Percentiles rank a stretch among this genome's conserved stretches.
phyloP scores from a whole-genome alignment of 2,888 invertebrate genomes.

The Diadromus collaris region DNA sequence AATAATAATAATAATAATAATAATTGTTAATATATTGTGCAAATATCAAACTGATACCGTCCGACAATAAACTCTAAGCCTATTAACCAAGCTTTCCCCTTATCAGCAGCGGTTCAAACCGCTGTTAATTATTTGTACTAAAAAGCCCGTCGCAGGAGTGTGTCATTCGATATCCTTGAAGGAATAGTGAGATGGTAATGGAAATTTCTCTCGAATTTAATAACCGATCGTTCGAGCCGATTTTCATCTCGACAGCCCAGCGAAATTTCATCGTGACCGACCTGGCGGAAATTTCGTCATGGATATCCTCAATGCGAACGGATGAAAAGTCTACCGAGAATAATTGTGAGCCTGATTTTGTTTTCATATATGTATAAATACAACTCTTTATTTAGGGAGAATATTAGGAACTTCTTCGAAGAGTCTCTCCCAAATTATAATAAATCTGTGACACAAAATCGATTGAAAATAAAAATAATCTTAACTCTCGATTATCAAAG shows the following conservation, averaged over 20 bases:
- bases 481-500: not conserved
- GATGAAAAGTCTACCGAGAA: no score
- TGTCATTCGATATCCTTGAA: not conserved
- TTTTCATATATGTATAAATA: slow-evolving; percentile 33
- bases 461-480: not conserved
- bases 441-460: slow-evolving; percentile 14
- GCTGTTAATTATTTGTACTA: slow-evolving; percentile 1
- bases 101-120: slow-evolving; percentile 22
- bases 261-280: no score
- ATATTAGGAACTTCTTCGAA: slow-evolving; percentile 7
- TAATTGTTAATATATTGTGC: slow-evolving; percentile 79
- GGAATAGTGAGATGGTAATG: not conserved
- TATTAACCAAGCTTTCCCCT: slow-evolving; percentile 67
- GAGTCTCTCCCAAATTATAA: not conserved
- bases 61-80: slow-evolving; percentile 78
- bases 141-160: slow-evolving; percentile 3
- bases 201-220: not conserved
- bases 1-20: slow-evolving; percentile 63
- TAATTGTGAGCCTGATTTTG: not conserved
- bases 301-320: not conserved
- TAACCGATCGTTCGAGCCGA: not conserved
- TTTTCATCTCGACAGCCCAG: not conserved
- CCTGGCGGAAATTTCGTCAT: not conserved
- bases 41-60: slow-evolving; percentile 79
- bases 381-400: slow-evolving; percentile 27